These are phyloP conservation scores for Apantesis nais DNA, from an alignment of 2,888 invertebrate genomes.

Conservation along the genomic window DNA sequence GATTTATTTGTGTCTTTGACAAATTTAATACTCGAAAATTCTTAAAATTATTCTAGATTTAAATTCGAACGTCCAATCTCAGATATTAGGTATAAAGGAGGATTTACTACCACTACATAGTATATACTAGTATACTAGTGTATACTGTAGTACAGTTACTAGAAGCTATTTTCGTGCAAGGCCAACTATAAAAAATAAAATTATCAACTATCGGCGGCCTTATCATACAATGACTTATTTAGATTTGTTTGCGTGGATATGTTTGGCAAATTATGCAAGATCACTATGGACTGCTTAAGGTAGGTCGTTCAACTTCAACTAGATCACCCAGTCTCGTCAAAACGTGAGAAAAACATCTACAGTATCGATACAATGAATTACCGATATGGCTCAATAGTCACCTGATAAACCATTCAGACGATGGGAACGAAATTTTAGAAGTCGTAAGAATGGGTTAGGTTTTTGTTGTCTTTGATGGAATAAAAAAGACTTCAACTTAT, in stretches of 20 bases:
- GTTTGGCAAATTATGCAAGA: slow-evolving; percentile 60
- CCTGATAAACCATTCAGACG: slow-evolving; percentile 61
- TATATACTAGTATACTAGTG: neutral
- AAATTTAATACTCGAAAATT: slow-evolving; percentile 19
- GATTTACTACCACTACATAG: slow-evolving; percentile 16
- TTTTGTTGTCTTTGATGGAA: slow-evolving; percentile 51
- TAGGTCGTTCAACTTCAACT: slow-evolving; percentile 74
- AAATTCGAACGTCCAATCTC: slow-evolving; percentile 15
- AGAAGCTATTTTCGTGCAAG: slow-evolving; percentile 28
- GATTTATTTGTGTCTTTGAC: neutral
- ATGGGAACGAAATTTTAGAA: slow-evolving; percentile 61
- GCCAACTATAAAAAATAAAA: slow-evolving; percentile 39
- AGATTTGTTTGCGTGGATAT: slow-evolving; percentile 46
- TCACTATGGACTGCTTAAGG: slow-evolving; percentile 54
- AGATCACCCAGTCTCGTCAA: slow-evolving; percentile 56
- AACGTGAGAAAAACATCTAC: slow-evolving; percentile 66
- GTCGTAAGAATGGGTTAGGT: slow-evolving; percentile 60
- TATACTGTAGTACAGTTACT: neutral
- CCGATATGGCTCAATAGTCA: slow-evolving; percentile 64
- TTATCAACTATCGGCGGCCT: slow-evolving; percentile 47
- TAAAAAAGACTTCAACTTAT: slow-evolving; percentile 52
- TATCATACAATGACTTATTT: slow-evolving; percentile 63
- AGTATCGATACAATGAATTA: slow-evolving; percentile 57
- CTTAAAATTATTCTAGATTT: slow-evolving; percentile 26
- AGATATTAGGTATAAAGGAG: slow-evolving; percentile 27